These are phyloP conservation scores for Furnarius figulus DNA, from an alignment of 2,113 vertebrate species.

Conservation along the genomic window DNA sequence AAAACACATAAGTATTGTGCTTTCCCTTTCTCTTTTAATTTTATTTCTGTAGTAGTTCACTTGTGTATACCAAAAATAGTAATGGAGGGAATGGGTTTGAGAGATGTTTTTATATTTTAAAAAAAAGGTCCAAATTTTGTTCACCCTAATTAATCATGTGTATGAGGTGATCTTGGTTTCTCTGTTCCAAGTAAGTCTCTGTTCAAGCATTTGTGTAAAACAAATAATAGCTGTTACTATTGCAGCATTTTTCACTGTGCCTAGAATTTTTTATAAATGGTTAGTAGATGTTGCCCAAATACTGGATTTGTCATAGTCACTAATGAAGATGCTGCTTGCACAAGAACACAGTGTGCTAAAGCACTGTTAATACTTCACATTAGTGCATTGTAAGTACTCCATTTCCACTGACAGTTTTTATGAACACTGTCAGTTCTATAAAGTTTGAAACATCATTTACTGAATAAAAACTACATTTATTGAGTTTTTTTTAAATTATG, in stretches of 20 bases:
- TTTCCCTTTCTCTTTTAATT: background rate
- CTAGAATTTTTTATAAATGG: background rate
- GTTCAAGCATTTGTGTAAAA: background rate
- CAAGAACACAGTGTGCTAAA: background rate
- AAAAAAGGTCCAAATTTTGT: background rate
- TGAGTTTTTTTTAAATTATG: rapidly evolving
- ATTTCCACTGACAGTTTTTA: background rate
- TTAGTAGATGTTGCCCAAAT: background rate
- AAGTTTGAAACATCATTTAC: background rate
- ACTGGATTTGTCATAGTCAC: background rate
- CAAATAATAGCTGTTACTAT: background rate
- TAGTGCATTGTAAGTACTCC: background rate
- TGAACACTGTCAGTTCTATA: background rate
- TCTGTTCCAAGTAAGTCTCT: background rate
- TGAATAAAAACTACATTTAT: background rate
- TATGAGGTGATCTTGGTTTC: background rate
- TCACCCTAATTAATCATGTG: background rate
- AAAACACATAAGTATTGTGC: background rate
- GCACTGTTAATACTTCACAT: background rate
- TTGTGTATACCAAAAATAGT: background rate
- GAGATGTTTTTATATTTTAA: background rate
- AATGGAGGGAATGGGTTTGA: background rate
- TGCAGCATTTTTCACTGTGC: background rate
- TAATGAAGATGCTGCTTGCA: background rate
- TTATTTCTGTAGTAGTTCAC: background rate